Evolutionary conservation across 2,888 invertebrate species (phyloP), one percentile per base, ranked within the genome.

Genomic region (Petrophora chlorosata): DNA sequence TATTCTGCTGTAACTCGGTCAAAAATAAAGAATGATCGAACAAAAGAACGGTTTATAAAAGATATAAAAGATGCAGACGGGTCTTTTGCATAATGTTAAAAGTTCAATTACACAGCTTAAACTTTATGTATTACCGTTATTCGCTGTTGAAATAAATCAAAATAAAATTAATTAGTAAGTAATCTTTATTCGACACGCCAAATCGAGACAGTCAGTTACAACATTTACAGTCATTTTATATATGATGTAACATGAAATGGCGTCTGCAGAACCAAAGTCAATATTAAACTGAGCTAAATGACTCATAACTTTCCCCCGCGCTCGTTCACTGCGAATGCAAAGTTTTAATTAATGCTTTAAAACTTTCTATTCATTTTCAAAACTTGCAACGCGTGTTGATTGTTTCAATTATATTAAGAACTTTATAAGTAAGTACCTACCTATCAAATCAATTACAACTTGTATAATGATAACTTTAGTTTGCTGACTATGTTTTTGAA

Each of bases 321-420:
- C 62, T 60, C 69, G 69, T 67, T 70, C 70, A 62, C 65, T 67
- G 63, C 69, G 63, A 77, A 74, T 75, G 66, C 67, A 63, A 82
- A 79, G 76, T 80, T 84, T 79, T 79, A 82, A 83, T 82, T 82
- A 82, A 76, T 70, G 69, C 70, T 80, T 79, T 66, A 67, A 72
- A 79, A 82, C 82, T 82, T 82, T 83, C 79, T 78, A 75, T 77
- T 76, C 65, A 65, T 67, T 63, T 64, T 73, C 63, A 70, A 69
- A 72, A 70, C 66, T 73, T 78, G 49, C 59, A 67, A 57, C 61
- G 61, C 59, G 62, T 68, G 65, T 66, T 69, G 65, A 73, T 75
- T 73, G 66, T 68, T 74, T 70, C 59, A 67, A 66, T 68, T 73
- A 69, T 52, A 59, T 59, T 47, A 65, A 49, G 63, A 66, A 63